These are phyloP conservation scores for Netta rufina DNA, from an alignment of 2,797 vertebrate genomes.

Conservation along the genomic window DNA sequence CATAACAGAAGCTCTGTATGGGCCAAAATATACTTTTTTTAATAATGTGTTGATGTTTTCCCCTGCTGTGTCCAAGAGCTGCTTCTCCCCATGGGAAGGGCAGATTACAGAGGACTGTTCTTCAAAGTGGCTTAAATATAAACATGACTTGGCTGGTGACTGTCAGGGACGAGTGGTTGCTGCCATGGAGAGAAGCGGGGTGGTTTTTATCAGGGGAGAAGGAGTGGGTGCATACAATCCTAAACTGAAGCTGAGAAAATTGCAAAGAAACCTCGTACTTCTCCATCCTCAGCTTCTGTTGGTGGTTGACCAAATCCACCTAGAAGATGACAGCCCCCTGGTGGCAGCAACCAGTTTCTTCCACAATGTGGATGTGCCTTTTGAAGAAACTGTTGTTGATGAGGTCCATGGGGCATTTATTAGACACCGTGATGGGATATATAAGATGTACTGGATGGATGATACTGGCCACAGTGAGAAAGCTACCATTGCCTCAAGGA, in stretches of 20 bases:
- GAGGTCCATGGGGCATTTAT: constrained; percentile 89
- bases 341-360: constrained; percentile 90
- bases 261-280: constrained; percentile 92
- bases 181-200: constrained; percentile 83
- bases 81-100: constrained; percentile 95
- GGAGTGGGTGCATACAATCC: constrained; percentile 88
- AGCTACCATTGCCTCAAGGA: constrained; percentile 85
- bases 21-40: constrained; percentile 94
- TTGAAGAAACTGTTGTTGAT: constrained; percentile 83
- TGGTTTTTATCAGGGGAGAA: constrained; percentile 95
- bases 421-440: constrained; percentile 84
- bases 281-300: constrained; percentile 95
- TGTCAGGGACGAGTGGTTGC: constrained; percentile 88
- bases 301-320: constrained; percentile 90
- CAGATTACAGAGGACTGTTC: constrained; percentile 96
- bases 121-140: constrained; percentile 97
- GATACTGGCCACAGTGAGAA: constrained; percentile 90
- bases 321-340: constrained; percentile 85
- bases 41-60: constrained; percentile 95
- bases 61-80: constrained; percentile 84
- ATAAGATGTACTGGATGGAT: constrained; percentile 98
- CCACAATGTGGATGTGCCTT: constrained; percentile 93
- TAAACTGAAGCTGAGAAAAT: constrained; percentile 85
- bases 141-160: constrained; percentile 88
- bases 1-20: constrained; percentile 95